phyloP scores from a whole-genome alignment of 1,140 invertebrate species.

The Chymomyza costata region DNA sequence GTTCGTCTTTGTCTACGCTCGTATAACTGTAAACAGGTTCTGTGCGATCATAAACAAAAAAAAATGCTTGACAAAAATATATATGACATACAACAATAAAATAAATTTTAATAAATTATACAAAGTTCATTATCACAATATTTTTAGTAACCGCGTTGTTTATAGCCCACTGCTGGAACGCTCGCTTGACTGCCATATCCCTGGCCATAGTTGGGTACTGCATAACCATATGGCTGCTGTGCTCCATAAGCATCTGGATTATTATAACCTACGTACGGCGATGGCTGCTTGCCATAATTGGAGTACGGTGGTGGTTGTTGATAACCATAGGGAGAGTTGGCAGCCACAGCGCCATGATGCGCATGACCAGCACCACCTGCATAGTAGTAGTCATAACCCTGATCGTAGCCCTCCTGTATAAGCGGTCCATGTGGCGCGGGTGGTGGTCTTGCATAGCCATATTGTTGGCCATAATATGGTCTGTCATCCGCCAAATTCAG shows the following conservation, averaged over 20 bases:
- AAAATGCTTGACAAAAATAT: constrained; percentile 13
- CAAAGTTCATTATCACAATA: constrained; percentile 5
- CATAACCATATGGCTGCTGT: constrained; percentile 23
- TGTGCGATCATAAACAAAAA: too few relatives aligned
- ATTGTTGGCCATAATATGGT: constrained; percentile 8
- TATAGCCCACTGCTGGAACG: constrained; percentile 29
- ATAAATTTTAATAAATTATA: constrained; percentile 55
- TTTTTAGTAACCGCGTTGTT: constrained; percentile 44
- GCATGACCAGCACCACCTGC: constrained; percentile 43
- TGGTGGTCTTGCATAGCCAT: neutral
- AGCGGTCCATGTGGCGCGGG: constrained; percentile 14
- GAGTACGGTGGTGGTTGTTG: constrained; percentile 1
- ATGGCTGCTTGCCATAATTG: neutral
- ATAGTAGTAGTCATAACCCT: constrained; percentile 45
- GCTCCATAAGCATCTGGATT: constrained; percentile 1
- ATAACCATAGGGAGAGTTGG: constrained; percentile 1
- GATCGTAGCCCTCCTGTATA: constrained; percentile 50
- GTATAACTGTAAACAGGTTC: too few relatives aligned
- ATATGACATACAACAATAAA: too few relatives aligned
- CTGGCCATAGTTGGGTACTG: neutral
- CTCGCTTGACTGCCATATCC: constrained; percentile 15
- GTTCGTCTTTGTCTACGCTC: constrained; percentile 13
- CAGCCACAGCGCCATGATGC: neutral
- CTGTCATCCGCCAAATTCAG: constrained; percentile 30
- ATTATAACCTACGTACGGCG: constrained; percentile 7